Evolutionary conservation across 2,888 invertebrate species (phyloP).

Genomic region (Apantesis nais): DNA sequence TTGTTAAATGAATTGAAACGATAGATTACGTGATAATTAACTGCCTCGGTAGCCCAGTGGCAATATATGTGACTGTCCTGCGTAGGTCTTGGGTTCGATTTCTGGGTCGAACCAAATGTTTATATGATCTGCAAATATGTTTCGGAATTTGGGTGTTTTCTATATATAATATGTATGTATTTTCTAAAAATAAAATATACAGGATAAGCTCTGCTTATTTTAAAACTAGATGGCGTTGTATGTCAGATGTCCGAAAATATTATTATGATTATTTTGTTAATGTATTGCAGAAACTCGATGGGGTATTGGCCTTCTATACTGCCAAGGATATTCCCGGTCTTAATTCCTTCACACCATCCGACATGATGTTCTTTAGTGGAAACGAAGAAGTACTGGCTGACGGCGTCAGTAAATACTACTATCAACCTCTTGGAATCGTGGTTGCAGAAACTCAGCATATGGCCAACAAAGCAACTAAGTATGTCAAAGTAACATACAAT

Average conservation of each 20-base stretch:
- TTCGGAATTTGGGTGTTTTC: too few relatives aligned
- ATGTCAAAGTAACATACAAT: constrained; percentile 83
- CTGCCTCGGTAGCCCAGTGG: too few relatives aligned
- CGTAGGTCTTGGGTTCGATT: too few relatives aligned
- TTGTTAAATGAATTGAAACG: not conserved
- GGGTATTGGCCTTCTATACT: constrained; percentile 86
- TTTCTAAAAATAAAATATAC: too few relatives aligned
- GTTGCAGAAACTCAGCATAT: constrained; percentile 83
- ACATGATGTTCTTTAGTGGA: constrained; percentile 21
- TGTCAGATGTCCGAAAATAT: too few relatives aligned
- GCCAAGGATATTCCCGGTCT: constrained; percentile 88
- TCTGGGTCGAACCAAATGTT: too few relatives aligned
- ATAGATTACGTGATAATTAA: too few relatives aligned
- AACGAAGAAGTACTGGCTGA: constrained; percentile 67
- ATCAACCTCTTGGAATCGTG: constrained; percentile 71
- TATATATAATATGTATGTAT: too few relatives aligned
- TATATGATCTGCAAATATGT: too few relatives aligned
- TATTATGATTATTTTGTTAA: not conserved
- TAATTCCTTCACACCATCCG: constrained; percentile 80
- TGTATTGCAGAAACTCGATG: constrained; percentile 64
- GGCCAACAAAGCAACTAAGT: constrained; percentile 82
- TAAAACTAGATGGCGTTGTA: too few relatives aligned
- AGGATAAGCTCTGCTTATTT: too few relatives aligned
- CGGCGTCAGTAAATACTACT: constrained; percentile 54
- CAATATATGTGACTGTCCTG: too few relatives aligned